phyloP scores from a whole-genome alignment of 1,140 invertebrate species.

The Drosophila prosaltans region DNA sequence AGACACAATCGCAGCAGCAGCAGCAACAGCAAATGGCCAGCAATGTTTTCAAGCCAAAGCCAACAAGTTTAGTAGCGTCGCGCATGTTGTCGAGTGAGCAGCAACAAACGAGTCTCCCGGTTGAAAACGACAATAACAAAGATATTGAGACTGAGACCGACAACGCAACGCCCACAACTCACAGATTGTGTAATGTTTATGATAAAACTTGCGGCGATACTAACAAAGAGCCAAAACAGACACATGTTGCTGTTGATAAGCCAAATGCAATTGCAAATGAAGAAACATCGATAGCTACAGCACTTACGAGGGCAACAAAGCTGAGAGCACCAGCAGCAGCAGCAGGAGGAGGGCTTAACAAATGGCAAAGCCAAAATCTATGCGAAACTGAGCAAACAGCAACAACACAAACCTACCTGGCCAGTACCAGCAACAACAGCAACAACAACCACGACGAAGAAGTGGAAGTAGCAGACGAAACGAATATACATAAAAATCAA shows the following conservation, averaged over 20 bases:
- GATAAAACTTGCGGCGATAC: slow-evolving; percentile 58
- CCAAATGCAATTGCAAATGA: slow-evolving; percentile 8
- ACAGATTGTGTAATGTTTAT: slow-evolving; percentile 73
- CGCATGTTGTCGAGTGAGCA: slow-evolving; percentile 73
- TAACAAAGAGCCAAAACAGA: slow-evolving; percentile 24
- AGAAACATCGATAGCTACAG: slow-evolving; percentile 30
- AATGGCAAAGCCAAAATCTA: slow-evolving; percentile 73
- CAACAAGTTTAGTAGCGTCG: slow-evolving; percentile 79
- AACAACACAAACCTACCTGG: slow-evolving; percentile 77
- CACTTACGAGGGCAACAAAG: slow-evolving; percentile 29
- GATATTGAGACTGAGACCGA: slow-evolving; percentile 20
- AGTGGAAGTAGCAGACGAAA: slow-evolving; percentile 70
- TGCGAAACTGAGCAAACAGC: slow-evolving; percentile 66
- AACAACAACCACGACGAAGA: slow-evolving; percentile 54
- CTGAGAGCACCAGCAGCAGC: slow-evolving; percentile 24
- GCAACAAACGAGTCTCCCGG: slow-evolving; percentile 58
- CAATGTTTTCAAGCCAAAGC: slow-evolving; percentile 66
- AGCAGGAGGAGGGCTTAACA: slow-evolving; percentile 42
- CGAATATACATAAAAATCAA: slow-evolving; percentile 81
- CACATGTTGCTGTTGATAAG: slow-evolving; percentile 51
- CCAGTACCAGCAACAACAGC: slow-evolving; percentile 58
- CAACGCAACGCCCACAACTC: slow-evolving; percentile 68
- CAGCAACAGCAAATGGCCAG: slow-evolving; percentile 58
- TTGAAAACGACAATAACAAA: slow-evolving; percentile 25
- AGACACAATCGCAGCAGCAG: slow-evolving; percentile 28